Evolutionary conservation across 2,888 invertebrate genomes (phyloP).

Genomic region (Cantharis flavilabris): DNA sequence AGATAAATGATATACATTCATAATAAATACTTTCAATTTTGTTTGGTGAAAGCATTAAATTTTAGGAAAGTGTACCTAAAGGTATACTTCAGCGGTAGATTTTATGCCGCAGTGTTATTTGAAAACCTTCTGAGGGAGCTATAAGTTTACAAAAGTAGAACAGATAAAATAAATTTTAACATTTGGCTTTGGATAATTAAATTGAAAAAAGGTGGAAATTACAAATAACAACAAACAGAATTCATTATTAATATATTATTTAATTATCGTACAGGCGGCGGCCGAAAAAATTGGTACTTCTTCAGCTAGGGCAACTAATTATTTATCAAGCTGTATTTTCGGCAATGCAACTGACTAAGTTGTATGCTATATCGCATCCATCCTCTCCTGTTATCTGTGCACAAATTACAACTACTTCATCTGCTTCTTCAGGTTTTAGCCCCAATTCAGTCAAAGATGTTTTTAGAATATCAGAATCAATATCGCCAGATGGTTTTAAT

Average conservation of each 20-base stretch:
- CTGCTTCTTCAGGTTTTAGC: neutral
- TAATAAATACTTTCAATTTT: neutral
- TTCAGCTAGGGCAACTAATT: neutral
- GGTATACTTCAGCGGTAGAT: neutral
- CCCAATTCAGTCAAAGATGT: neutral
- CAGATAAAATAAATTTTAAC: neutral
- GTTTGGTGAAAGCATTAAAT: neutral
- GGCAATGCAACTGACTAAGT: neutral
- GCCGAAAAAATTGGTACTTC: neutral
- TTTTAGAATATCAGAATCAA: neutral
- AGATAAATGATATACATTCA: neutral
- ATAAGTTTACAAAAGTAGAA: neutral
- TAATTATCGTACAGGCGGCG: neutral
- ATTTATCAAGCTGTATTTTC: neutral
- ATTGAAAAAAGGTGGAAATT: neutral
- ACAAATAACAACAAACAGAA: neutral
- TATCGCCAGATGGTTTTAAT: neutral
- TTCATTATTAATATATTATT: neutral
- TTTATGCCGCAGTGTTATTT: neutral
- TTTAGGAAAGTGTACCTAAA: neutral
- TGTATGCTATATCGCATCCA: neutral
- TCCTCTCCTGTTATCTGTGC: neutral
- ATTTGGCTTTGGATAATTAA: neutral
- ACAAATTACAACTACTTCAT: neutral
- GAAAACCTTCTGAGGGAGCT: neutral